Evolutionary conservation across 2,113 vertebrate species (phyloP), one percentile per base, ranked within the genome.

Genomic region (Cephalopterus ornatus): DNA sequence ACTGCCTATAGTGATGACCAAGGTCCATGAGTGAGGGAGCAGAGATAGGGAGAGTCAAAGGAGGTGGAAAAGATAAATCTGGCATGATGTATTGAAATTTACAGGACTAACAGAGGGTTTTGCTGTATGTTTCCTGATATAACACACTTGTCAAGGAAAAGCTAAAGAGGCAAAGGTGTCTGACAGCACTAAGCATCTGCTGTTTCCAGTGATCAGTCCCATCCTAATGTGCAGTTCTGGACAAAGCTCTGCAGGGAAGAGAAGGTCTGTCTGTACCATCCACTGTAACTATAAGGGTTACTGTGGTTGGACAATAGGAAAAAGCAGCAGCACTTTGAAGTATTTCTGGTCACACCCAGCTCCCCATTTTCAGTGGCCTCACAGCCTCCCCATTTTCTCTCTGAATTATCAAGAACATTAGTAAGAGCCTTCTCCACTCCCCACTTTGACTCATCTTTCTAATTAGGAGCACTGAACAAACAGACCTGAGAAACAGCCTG

Each of bases 301-400:
- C 18, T 27, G 32, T 76, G 49, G 21, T 2, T 75, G 59, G 35
- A 78, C 0, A 0, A 41, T 2, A 55, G 10, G 12, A 82, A 85
- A 94, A 92, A 74, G 19, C 30, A 67, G 33, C 30, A 85, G 21
- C 24, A 39, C 76, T 76, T 88, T 46, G 70, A 46, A 44, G 37
- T 26, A 78, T 47, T 71, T 85, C 71, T 74, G 30, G 23, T 66
- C 67, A 90, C 9, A 49, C 5, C 13, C 33, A 66, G 68, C 27
- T 91, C 58, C 37, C 16, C 28, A 21, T 56, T 85, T 82, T 56
- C 53, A 53, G 41, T 28, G 65, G 24, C 49, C 19, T 72, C 66
- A 18, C 21, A 72, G 67, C 19, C 37, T 85, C 50, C 30, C 33
- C 17, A 8, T 62, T 53, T 85, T 83, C 53, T 18, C 39, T 59